phyloP scores from a whole-genome alignment of 2,797 vertebrate genomes.

The Pyrocephalus nanus region DNA sequence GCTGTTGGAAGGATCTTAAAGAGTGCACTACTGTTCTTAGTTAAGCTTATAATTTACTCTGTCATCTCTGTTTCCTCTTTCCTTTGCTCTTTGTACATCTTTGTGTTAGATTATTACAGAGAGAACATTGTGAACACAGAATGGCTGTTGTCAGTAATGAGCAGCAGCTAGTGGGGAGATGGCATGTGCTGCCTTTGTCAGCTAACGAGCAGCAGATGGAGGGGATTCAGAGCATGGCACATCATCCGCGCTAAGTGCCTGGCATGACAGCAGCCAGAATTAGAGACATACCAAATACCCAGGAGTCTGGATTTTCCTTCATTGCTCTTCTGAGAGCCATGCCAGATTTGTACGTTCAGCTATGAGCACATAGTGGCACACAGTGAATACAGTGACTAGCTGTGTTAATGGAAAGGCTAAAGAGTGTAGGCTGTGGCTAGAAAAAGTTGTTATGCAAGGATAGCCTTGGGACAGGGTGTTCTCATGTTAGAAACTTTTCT shows the following conservation, averaged over 20 bases:
- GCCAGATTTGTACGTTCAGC: background rate
- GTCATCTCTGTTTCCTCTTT: background rate
- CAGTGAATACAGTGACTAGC: background rate
- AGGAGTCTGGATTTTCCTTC: background rate
- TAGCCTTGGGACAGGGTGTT: background rate
- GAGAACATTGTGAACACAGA: slow-evolving; percentile 22
- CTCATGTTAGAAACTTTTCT: background rate
- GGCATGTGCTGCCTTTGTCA: slow-evolving; percentile 44
- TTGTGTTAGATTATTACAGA: background rate
- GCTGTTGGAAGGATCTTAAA: background rate
- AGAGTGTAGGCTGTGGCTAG: background rate
- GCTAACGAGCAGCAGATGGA: slow-evolving; percentile 69
- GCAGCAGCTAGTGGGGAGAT: slow-evolving; percentile 26
- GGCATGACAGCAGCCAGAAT: slow-evolving; percentile 56
- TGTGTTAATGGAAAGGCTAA: background rate
- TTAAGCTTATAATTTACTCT: slow-evolving; percentile 32
- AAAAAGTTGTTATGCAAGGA: background rate
- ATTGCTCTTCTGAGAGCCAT: background rate
- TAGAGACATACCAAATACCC: background rate
- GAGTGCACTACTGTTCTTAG: background rate
- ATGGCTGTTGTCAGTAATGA: slow-evolving; percentile 42
- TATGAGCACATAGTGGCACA: background rate
- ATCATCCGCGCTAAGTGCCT: slow-evolving; percentile 29
- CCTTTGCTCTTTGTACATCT: slow-evolving; percentile 12
- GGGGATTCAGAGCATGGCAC: slow-evolving; percentile 38